These are phyloP conservation scores for Gastracanthus pulcherrimus DNA, from an alignment of 2,888 invertebrate genomes.

Conservation along the genomic window DNA sequence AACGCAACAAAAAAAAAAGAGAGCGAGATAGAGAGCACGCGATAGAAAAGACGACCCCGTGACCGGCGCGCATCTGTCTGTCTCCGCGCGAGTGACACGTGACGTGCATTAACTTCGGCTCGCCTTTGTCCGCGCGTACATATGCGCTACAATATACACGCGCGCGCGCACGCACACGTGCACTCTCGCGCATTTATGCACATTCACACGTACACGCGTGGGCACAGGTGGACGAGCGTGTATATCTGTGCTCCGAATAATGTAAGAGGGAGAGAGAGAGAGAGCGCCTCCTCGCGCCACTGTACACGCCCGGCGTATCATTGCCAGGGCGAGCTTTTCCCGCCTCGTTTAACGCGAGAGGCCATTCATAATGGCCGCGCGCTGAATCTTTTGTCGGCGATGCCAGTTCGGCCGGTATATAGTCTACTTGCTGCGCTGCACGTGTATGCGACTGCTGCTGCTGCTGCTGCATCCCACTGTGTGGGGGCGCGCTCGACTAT, in stretches of 20 bases:
- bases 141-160: not conserved
- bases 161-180: no score
- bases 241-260: slow-evolving; percentile 16
- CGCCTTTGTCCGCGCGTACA: slow-evolving; percentile 18
- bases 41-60: slow-evolving; percentile 36
- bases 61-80: slow-evolving; percentile 24
- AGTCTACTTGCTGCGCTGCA: not conserved
- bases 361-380: slow-evolving; percentile 32
- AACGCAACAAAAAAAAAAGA: no score
- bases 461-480: not conserved
- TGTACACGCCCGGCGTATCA: not conserved
- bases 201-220: not conserved
- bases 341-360: slow-evolving; percentile 30
- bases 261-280: no score
- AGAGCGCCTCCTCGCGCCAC: no score
- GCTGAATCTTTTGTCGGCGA: slow-evolving; percentile 34
- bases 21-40: not conserved
- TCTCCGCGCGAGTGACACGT: slow-evolving; percentile 39
- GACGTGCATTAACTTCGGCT: slow-evolving; percentile 48
- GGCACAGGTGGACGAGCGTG: not conserved
- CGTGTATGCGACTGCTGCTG: no score
- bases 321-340: slow-evolving; percentile 39
- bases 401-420: not conserved
- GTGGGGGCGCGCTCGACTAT: not conserved
- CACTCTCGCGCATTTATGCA: no score